These are phyloP conservation scores for Nomada hirtipes DNA, from an alignment of 2,888 invertebrate species.

Conservation along the genomic window DNA sequence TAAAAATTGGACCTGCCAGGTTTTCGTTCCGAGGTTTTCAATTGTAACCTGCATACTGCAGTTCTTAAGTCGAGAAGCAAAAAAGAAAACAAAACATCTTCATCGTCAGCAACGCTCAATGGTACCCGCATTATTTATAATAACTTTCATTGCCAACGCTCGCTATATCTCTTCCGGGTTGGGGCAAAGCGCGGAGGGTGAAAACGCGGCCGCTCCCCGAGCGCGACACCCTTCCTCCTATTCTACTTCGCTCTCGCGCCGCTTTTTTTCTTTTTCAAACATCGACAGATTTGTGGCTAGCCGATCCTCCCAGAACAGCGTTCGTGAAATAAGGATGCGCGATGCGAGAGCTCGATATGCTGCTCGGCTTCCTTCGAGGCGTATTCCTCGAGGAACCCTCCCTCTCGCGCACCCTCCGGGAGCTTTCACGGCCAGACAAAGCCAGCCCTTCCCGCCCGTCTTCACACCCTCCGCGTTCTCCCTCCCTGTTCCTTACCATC, in stretches of 20 bases:
- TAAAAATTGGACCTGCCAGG: too few relatives aligned
- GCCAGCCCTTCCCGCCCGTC: conserved; percentile 75
- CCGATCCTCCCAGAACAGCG: conserved; percentile 36
- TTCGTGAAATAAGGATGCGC: conserved; percentile 66
- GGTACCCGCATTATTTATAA: conserved; percentile 45
- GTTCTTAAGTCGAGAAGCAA: neutral
- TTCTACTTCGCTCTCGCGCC: neutral
- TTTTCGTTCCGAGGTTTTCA: too few relatives aligned
- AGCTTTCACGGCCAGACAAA: conserved; percentile 81
- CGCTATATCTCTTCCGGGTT: conserved; percentile 31
- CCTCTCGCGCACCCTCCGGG: conserved; percentile 72
- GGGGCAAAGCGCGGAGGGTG: conserved; percentile 36
- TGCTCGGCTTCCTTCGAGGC: conserved; percentile 70
- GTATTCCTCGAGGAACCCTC: conserved; percentile 68
- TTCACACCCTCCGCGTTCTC: conserved; percentile 69
- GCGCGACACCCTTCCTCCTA: neutral
- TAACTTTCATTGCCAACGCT: conserved; percentile 56
- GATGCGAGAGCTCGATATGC: conserved; percentile 64
- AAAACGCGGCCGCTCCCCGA: neutral
- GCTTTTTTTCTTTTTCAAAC: conserved; percentile 20
- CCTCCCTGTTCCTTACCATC: conserved; percentile 45
- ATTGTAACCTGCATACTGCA: neutral
- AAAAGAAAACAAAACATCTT: neutral
- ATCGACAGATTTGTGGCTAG: conserved; percentile 64
- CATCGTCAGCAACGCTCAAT: conserved; percentile 33